Percentiles rank a stretch among this genome's conserved stretches.
These are phyloP conservation scores for Venusia cambrica DNA, from an alignment of 2,888 invertebrate species.

Conservation along the genomic window DNA sequence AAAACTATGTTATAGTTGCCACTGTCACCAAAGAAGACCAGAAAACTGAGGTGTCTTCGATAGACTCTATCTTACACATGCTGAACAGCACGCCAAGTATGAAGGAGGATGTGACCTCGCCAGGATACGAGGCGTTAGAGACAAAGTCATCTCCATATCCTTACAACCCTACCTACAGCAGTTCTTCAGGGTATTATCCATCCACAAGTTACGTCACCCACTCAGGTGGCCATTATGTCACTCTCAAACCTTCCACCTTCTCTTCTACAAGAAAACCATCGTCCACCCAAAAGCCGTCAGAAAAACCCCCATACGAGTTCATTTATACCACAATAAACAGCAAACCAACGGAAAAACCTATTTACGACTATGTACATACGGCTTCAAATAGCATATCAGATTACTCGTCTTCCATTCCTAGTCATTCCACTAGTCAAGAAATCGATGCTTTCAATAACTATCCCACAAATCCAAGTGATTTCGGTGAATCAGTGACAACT, in stretches of 20 bases:
- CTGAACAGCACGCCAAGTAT: conserved; percentile 76
- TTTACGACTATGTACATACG: conserved; percentile 46
- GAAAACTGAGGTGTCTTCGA: conserved; percentile 66
- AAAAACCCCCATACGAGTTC: conserved; percentile 37
- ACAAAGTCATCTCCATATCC: conserved; percentile 67
- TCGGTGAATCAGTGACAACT: conserved; percentile 61
- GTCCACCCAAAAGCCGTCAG: conserved; percentile 42
- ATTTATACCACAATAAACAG: conserved; percentile 36
- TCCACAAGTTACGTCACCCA: too few species aligned
- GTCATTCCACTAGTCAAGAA: conserved; percentile 70
- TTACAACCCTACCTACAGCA: conserved; percentile 43
- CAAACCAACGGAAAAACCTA: conserved; percentile 29
- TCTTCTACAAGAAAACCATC: conserved; percentile 69
- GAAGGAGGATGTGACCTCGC: conserved; percentile 58
- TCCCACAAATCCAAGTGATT: conserved; percentile 65
- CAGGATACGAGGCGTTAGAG: conserved; percentile 52
- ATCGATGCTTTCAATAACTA: conserved; percentile 70
- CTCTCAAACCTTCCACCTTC: conserved; percentile 59
- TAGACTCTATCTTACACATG: conserved; percentile 83
- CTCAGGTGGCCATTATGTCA: conserved; percentile 62
- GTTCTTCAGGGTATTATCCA: conserved; percentile 39
- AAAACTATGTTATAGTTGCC: conserved; percentile 80
- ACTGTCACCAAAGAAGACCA: conserved; percentile 75
- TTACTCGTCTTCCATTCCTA: conserved; percentile 61
- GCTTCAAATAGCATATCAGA: conserved; percentile 55